Evolutionary conservation across 2,888 invertebrate genomes (phyloP).

Genomic region (Nomada ruficornis): DNA sequence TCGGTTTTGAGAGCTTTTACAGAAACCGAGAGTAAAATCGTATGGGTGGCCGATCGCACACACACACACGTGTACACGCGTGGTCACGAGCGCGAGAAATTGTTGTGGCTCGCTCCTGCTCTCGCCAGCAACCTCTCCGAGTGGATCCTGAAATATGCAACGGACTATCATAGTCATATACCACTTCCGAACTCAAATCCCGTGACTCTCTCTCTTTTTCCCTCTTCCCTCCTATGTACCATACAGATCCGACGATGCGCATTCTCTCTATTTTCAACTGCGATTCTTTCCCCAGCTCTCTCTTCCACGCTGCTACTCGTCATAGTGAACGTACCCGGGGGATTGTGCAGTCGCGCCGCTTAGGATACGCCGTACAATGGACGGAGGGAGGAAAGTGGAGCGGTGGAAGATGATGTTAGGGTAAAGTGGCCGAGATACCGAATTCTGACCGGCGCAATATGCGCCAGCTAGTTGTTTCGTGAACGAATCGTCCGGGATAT

Average conservation of each 20-base stretch:
- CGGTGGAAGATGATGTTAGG: constrained; percentile 59
- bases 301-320: constrained; percentile 13
- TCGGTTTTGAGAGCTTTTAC: constrained; percentile 57
- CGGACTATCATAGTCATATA: constrained; percentile 72
- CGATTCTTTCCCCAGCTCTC: constrained; percentile 13
- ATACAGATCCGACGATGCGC: neutral
- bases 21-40: constrained; percentile 53
- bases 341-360: constrained; percentile 45
- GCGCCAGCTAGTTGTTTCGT: neutral
- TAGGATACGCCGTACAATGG: constrained; percentile 50
- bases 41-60: constrained; percentile 28
- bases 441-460: constrained; percentile 42
- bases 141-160: constrained; percentile 75
- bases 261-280: constrained; percentile 34
- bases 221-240: constrained; percentile 16
- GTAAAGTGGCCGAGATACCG: constrained; percentile 47
- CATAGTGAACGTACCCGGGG: constrained; percentile 22
- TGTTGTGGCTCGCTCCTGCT: constrained; percentile 33
- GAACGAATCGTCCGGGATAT: neutral
- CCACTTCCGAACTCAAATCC: constrained; percentile 67
- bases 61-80: constrained; percentile 2
- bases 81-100: constrained; percentile 34
- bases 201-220: constrained; percentile 31
- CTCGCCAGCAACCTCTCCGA: constrained; percentile 48
- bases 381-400: constrained; percentile 30